Evolutionary conservation across 2,797 vertebrate genomes (phyloP).

Genomic region (Ptychobarbus kaznakovi): DNA sequence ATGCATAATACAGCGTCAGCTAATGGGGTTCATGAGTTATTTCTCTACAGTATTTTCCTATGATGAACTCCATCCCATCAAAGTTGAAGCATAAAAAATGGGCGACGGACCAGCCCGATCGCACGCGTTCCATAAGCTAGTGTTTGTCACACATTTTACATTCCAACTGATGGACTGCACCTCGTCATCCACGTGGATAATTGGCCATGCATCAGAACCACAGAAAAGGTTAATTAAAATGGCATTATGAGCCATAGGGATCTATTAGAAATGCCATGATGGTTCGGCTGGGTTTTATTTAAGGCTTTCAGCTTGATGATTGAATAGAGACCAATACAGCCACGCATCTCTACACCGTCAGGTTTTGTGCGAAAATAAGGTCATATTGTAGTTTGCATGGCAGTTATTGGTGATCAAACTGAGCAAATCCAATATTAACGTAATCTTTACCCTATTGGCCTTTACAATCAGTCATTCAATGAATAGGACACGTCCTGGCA

Average conservation of each 20-base stretch:
- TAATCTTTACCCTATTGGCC: constrained; percentile 10
- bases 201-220: neutral
- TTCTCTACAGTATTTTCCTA: constrained; percentile 43
- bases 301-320: neutral
- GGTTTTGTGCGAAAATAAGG: constrained; percentile 3
- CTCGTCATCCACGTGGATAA: constrained; percentile 40
- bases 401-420: constrained; percentile 4
- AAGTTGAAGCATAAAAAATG: constrained; percentile 22
- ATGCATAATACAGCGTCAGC: constrained; percentile 61
- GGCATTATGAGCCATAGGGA: constrained; percentile 50
- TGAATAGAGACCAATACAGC: neutral
- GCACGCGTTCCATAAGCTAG: neutral
- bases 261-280: constrained; percentile 47
- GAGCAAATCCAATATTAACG: neutral
- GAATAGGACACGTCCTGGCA: neutral
- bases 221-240: constrained; percentile 59
- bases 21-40: constrained; percentile 58
- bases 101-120: neutral
- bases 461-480: constrained; percentile 26
- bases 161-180: constrained; percentile 17
- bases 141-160: constrained; percentile 40
- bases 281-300: constrained; percentile 27
- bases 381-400: neutral
- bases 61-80: constrained; percentile 38
- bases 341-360: neutral